These are phyloP conservation scores for Stichodactyla mertensii DNA, from an alignment of 64 coral and sea anemone genomes.

Conservation along the genomic window DNA sequence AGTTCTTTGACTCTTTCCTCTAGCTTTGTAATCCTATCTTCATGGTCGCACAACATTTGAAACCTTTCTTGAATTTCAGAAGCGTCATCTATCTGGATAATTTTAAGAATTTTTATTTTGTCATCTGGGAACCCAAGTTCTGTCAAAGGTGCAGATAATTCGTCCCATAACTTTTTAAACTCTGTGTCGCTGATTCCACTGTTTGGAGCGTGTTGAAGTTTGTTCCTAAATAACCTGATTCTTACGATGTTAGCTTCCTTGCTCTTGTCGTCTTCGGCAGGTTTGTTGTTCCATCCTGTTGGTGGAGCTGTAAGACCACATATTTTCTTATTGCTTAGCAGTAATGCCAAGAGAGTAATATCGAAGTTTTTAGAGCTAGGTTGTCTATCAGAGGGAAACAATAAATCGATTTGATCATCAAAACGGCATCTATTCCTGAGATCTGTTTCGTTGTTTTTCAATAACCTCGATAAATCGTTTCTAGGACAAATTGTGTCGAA, in stretches of 20 bases:
- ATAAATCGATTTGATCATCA: neutral
- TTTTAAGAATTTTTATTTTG: neutral
- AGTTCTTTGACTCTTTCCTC: neutral
- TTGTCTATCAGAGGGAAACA: conserved; percentile 8
- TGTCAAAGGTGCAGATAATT: conserved; percentile 3
- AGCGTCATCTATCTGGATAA: neutral
- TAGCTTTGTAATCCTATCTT: neutral
- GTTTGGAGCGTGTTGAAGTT: conserved; percentile 9
- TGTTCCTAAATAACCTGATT: conserved; percentile 39
- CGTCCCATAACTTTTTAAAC: conserved; percentile 26
- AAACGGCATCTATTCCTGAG: neutral
- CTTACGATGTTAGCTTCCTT: conserved; percentile 32
- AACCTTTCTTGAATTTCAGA: neutral
- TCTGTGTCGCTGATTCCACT: neutral
- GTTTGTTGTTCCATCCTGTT: neutral
- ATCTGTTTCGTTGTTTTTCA: neutral
- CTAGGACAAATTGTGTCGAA: conserved; percentile 7
- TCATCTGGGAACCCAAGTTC: neutral
- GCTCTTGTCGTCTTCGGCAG: neutral
- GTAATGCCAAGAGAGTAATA: conserved; percentile 27
- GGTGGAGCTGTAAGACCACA: neutral
- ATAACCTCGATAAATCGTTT: neutral
- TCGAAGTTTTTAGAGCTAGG: conserved; percentile 5
- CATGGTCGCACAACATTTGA: neutral
- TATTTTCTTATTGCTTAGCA: conserved; percentile 12